phyloP scores from a whole-genome alignment of 2,888 invertebrate species.

The Parelbella ahira region DNA sequence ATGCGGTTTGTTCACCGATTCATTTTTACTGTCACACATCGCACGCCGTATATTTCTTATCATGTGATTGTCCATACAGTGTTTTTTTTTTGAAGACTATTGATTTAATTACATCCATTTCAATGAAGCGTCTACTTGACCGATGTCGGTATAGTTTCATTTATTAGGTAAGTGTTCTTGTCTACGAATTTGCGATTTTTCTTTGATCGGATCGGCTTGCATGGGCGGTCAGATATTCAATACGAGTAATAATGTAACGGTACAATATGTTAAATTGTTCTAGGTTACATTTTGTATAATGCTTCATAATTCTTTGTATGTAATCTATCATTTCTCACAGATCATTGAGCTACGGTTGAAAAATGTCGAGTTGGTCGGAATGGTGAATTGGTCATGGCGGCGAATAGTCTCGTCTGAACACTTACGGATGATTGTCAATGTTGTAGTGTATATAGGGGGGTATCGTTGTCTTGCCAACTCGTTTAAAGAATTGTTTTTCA shows the following conservation, averaged over 20 bases:
- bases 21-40: no score
- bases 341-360: no score
- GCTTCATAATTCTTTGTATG: conserved; percentile 12
- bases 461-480: conserved; percentile 6
- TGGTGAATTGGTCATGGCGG: conserved; percentile 10
- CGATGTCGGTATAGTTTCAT: conserved; percentile 13
- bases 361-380: conserved; percentile 18
- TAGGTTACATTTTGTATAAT: conserved; percentile 18
- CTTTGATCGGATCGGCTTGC: conserved; percentile 31
- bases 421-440: conserved; percentile 9
- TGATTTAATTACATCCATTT: conserved; percentile 6
- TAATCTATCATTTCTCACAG: conserved; percentile 18
- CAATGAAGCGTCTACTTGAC: conserved; percentile 12
- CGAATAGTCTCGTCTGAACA: conserved; percentile 8
- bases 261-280: conserved; percentile 2
- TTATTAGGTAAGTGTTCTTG: conserved; percentile 34
- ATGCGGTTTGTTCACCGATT: no score
- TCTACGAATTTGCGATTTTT: conserved; percentile 31
- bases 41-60: no score
- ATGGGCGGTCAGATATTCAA: conserved; percentile 27
- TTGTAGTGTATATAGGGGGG: conserved; percentile 7
- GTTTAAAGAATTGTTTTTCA: background rate
- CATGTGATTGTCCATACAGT: no score
- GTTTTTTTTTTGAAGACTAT: background rate
- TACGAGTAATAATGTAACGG: conserved; percentile 5